A percentile compares a stretch with the other conserved stretches of the same genome.
Conservation (phyloP, 2,797 vertebrate genomes). For the Sciurus vulgaris region DNA sequence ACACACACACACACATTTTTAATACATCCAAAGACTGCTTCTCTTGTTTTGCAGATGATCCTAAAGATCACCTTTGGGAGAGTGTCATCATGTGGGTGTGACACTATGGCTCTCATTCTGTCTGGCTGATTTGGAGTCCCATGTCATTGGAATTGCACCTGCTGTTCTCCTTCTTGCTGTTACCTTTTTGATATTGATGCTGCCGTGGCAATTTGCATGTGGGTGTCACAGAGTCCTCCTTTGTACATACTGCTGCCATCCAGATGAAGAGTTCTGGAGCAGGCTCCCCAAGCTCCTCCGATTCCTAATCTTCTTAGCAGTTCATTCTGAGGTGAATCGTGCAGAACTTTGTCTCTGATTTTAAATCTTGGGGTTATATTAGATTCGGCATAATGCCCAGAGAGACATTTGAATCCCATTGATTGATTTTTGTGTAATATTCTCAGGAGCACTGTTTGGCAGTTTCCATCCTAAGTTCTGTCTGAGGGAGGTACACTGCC, state of each 20-base stretch:
- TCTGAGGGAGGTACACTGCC: not conserved
- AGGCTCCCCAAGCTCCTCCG: not conserved
- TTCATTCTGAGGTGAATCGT: constrained; percentile 29
- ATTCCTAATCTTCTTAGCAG: not conserved
- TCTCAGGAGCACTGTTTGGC: constrained; percentile 54
- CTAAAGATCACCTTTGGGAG: not conserved
- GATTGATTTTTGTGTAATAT: constrained; percentile 66
- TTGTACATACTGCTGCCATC: not conserved
- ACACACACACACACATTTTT: not conserved
- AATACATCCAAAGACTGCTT: not conserved
- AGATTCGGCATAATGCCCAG: constrained; percentile 17
- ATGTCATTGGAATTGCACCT: not conserved
- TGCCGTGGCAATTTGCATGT: not conserved
- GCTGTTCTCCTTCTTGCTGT: not conserved
- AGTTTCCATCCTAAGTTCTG: constrained; percentile 42
- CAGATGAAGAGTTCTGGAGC: too few species aligned
- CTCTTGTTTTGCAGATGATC: constrained; percentile 37
- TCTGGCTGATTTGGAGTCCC: not conserved
- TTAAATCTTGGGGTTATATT: constrained; percentile 12
- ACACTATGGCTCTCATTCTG: not conserved
- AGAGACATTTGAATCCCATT: constrained; percentile 70
- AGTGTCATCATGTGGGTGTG: not conserved
- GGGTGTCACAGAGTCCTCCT: not conserved
- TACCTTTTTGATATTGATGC: not conserved
- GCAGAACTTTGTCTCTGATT: not conserved